Conservation (phyloP, 2,888 invertebrate genomes). For the Dolomedes plantarius region DNA sequence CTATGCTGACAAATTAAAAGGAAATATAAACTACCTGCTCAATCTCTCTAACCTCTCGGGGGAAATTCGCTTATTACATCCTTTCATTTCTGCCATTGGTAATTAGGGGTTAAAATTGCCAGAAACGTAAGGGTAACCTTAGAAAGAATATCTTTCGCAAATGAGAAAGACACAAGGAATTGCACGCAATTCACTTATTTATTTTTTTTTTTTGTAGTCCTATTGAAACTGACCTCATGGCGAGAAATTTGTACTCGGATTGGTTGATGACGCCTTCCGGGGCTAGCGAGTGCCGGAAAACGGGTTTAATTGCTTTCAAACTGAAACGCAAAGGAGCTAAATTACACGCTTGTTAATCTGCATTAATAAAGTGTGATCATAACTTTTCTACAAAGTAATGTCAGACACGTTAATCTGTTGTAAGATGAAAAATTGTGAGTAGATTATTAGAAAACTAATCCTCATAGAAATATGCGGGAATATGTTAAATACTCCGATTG, state of each 20-base stretch:
- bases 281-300: neutral
- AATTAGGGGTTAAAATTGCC: neutral
- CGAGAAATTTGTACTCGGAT: neutral
- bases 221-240: neutral
- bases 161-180: neutral
- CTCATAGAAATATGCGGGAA: no score
- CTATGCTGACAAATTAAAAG: no score
- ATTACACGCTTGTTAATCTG: neutral
- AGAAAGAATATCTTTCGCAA: neutral
- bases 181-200: neutral
- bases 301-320: neutral
- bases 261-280: slow-evolving; percentile 1
- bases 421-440: no score
- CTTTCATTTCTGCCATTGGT: neutral
- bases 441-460: no score
- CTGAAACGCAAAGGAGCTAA: neutral
- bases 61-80: no score
- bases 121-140: neutral
- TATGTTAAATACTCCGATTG: no score
- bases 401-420: neutral
- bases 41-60: no score
- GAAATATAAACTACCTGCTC: no score
- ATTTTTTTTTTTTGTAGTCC: neutral
- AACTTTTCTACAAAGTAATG: neutral
- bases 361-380: neutral